A percentile compares a stretch with the other conserved stretches of the same genome.
These are phyloP conservation scores for Philhelius pedissequus DNA, from an alignment of 2,888 invertebrate genomes.

Conservation along the genomic window DNA sequence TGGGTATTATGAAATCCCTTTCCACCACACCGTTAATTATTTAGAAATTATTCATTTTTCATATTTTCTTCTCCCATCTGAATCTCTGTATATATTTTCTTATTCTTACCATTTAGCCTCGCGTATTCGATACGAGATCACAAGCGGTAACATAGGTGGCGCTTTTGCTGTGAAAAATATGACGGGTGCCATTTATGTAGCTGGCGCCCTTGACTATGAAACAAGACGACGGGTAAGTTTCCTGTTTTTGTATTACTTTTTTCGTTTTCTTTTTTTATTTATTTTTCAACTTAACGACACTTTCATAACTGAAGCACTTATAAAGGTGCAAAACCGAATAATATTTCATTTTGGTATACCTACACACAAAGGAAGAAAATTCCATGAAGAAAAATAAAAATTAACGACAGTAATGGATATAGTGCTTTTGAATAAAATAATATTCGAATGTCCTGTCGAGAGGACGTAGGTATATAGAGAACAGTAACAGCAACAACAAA, in stretches of 20 bases:
- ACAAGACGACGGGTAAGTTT: conserved; percentile 94
- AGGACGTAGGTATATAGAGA: background rate
- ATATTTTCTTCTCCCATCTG: background rate
- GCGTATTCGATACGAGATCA: conserved; percentile 99
- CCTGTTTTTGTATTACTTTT: background rate
- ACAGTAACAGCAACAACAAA: background rate
- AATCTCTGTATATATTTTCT: background rate
- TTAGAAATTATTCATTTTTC: conserved; percentile 5
- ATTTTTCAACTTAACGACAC: conserved; percentile 7
- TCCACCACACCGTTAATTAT: background rate
- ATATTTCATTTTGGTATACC: background rate
- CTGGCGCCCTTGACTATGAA: conserved; percentile 97
- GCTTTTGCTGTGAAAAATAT: conserved; percentile 98
- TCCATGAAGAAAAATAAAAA: background rate
- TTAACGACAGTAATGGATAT: conserved; percentile 4
- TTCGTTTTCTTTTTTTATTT: background rate
- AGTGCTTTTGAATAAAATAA: conserved; percentile 28
- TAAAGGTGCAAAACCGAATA: background rate
- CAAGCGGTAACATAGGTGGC: conserved; percentile 98
- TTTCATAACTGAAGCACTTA: background rate
- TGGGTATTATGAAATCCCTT: background rate
- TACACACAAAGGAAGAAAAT: conserved; percentile 10
- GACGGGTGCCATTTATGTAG: conserved; percentile 99
- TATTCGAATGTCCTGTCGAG: conserved; percentile 27
- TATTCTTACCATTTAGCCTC: conserved; percentile 92